Evolutionary conservation across 2,113 vertebrate genomes (phyloP), one percentile per base, ranked within the genome.

Genomic region (Tachuris rubrigastra): DNA sequence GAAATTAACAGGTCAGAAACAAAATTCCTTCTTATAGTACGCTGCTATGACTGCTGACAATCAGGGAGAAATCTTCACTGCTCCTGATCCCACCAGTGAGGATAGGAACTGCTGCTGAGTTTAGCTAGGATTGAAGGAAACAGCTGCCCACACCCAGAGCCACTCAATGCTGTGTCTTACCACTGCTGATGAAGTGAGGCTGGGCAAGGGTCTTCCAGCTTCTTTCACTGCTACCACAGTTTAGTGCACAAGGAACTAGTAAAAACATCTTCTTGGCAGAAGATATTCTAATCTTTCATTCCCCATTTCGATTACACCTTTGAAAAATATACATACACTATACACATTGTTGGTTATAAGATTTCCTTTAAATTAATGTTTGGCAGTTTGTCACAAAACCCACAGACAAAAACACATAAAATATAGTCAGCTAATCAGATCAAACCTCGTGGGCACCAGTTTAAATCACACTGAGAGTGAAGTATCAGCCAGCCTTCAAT

Each of bases 61-160:
- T 1, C 19, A 10, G 21, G 31, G 17, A 66, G 22, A 71, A 85
- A 27, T 18, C 20, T 14, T 42, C 23, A 12, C 7, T 44, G 35
- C 8, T 75, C 22, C 46, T 0, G 1, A 20, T 22, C 65, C 39
- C 30, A 14, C 20, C 44, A 52, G 24, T 2, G 6, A 72, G 23
- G 33, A 33, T 2, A 14, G 0, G 2, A 79, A 55, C 27, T 0
- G 0, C 14, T 76, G 58, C 52, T 42, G 39, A n/a, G 9, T 9
- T 24, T 11, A 10, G 6, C 21, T 35, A 30, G 56, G 14, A 28
- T 0, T 27, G 83, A 83, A 55, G 7, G 16, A 42, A 59, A 56
- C 11, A 68, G 10, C 39, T 4, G 1, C 9, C 22, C 42, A 55
- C 33, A 46, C 10, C 17, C 9, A 24, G 3, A 41, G 37, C 16